These are phyloP conservation scores for Periophthalmodon schlosseri DNA, from an alignment of 2,113 vertebrate species.

Conservation along the genomic window DNA sequence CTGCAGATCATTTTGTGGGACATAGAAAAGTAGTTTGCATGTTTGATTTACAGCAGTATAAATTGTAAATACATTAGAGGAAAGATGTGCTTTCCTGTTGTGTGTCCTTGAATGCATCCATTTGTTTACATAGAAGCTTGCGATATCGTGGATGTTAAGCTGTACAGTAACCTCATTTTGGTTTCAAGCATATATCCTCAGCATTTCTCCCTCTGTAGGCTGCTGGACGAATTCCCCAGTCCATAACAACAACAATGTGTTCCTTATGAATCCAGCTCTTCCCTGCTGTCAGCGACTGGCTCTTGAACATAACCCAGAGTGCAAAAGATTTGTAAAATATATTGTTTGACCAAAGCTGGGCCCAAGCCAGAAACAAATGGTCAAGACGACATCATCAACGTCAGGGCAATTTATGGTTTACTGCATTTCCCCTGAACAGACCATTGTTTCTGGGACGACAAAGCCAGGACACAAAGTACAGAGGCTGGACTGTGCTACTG, in stretches of 20 bases:
- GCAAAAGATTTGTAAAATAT: constrained; percentile 47
- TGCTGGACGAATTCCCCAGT: constrained; percentile 62
- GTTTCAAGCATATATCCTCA: constrained; percentile 48
- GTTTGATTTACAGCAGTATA: constrained; percentile 64
- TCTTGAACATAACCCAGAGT: constrained; percentile 25
- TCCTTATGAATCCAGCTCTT: constrained; percentile 60
- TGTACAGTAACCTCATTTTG: constrained; percentile 39
- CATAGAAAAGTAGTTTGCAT: constrained; percentile 44
- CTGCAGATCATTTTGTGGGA: constrained; percentile 67
- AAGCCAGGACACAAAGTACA: constrained; percentile 21
- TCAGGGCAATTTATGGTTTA: constrained; percentile 36
- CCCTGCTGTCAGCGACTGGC: constrained; percentile 47
- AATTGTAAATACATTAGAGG: constrained; percentile 52
- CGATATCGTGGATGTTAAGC: constrained; percentile 22
- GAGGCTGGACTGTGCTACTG: constrained; percentile 21
- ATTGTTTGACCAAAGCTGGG: constrained; percentile 43
- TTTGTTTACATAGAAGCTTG: constrained; percentile 43
- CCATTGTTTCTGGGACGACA: constrained; percentile 17
- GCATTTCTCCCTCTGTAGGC: constrained; percentile 55
- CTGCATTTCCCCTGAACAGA: constrained; percentile 1
- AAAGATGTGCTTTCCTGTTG: constrained; percentile 28
- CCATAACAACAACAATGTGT: constrained; percentile 69
- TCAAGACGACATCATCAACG: constrained; percentile 47
- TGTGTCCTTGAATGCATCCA: constrained; percentile 56
- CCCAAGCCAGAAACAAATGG: constrained; percentile 44